These are phyloP conservation scores for Bryconaethiops microstoma DNA, from an alignment of 2,797 vertebrate species.

Conservation along the genomic window DNA sequence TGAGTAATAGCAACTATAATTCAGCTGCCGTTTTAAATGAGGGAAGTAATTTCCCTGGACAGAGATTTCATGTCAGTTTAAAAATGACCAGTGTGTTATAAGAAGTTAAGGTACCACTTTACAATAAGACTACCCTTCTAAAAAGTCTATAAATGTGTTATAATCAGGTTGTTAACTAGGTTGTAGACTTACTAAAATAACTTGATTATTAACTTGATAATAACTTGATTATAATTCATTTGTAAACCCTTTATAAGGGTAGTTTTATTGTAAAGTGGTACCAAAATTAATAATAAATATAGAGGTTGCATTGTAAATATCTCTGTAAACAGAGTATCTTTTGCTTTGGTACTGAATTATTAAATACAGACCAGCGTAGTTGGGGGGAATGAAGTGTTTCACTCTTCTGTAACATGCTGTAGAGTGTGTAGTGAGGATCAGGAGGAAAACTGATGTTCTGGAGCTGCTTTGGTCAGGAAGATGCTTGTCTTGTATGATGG, in stretches of 20 bases:
- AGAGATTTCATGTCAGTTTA: not conserved
- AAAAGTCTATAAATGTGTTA: too few relatives aligned
- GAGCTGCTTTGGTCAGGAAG: not conserved
- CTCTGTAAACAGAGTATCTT: not conserved
- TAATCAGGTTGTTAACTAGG: too few relatives aligned
- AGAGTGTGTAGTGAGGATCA: not conserved
- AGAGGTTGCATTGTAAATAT: not conserved
- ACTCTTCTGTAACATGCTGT: not conserved
- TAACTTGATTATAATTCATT: too few relatives aligned
- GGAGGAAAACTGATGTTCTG: not conserved
- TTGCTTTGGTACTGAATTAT: not conserved
- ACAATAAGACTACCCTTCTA: too few relatives aligned
- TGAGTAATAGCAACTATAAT: slow-evolving; percentile 6
- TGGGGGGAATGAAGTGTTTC: not conserved
- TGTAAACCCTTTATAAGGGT: too few relatives aligned
- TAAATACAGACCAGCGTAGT: not conserved
- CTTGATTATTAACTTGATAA: too few relatives aligned
- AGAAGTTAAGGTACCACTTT: not conserved
- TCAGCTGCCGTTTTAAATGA: not conserved
- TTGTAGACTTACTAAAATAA: too few relatives aligned
- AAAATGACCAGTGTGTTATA: not conserved
- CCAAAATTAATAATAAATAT: too few relatives aligned
- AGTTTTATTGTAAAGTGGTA: too few relatives aligned
- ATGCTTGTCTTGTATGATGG: not conserved
- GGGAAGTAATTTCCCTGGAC: not conserved